These are phyloP conservation scores for Falco peregrinus DNA, from an alignment of 2,797 vertebrate species.

Conservation along the genomic window DNA sequence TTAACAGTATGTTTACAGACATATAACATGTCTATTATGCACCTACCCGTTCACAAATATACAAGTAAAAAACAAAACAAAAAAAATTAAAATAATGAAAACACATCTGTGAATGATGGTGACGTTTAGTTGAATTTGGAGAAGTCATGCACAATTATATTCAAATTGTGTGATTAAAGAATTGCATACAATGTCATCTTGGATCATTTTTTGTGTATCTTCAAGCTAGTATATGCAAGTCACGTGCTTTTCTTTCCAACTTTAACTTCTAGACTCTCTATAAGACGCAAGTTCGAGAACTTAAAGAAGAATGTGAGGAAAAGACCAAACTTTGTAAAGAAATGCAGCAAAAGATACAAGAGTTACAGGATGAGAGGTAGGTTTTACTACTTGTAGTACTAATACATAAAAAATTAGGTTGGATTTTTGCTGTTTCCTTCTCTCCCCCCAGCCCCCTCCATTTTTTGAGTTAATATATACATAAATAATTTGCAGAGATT, in stretches of 20 bases:
- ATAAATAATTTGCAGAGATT: slow-evolving; percentile 81
- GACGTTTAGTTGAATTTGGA: not conserved
- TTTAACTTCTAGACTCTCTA: slow-evolving; percentile 87
- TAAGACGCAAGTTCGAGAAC: slow-evolving; percentile 94
- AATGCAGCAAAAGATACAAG: slow-evolving; percentile 86
- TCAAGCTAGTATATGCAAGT: not conserved
- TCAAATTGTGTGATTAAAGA: not conserved
- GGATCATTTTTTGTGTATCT: not conserved
- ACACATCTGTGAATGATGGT: not conserved
- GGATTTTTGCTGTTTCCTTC: not conserved
- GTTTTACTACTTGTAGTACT: not conserved
- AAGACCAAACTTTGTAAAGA: slow-evolving; percentile 88
- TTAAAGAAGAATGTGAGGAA: slow-evolving; percentile 93
- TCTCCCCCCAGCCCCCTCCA: accelerated
- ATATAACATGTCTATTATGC: not conserved
- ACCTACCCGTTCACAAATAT: not conserved
- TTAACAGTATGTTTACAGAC: not conserved
- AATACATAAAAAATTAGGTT: not conserved
- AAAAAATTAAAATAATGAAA: not conserved
- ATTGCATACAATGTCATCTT: not conserved
- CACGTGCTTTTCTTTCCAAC: not conserved
- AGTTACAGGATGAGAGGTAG: slow-evolving; percentile 93
- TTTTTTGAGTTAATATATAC: not conserved
- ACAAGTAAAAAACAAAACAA: not conserved
- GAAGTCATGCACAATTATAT: not conserved